phyloP scores from a whole-genome alignment of 1,140 invertebrate genomes.

The Cepaea nemoralis region DNA sequence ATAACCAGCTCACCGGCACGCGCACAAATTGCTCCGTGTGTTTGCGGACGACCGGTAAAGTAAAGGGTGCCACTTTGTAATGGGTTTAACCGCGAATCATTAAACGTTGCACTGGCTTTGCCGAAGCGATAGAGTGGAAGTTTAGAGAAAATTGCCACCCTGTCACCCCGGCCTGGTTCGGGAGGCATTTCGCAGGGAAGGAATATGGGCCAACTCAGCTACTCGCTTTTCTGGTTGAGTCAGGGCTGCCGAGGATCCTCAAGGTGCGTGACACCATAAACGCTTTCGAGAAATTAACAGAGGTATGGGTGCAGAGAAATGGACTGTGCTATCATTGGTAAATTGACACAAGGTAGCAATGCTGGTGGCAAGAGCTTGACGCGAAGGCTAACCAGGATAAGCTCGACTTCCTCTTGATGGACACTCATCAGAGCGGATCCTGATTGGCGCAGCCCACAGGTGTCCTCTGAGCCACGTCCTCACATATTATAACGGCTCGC shows the following conservation, averaged over 20 bases:
- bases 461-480: not conserved
- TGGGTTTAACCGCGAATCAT: too few species aligned
- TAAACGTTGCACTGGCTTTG: not conserved
- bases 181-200: not conserved
- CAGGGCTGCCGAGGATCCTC: not conserved
- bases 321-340: not conserved
- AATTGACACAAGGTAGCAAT: not conserved
- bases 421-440: not conserved
- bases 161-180: not conserved
- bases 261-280: not conserved
- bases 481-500: not conserved
- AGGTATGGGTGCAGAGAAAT: not conserved
- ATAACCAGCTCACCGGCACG: too few species aligned
- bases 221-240: not conserved
- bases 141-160: not conserved
- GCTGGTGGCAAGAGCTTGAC: not conserved
- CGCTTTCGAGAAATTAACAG: not conserved
- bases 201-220: not conserved
- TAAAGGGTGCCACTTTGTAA: too few species aligned
- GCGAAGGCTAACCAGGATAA: not conserved
- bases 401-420: not conserved
- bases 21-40: too few species aligned
- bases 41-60: too few species aligned
- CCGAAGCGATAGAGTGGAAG: not conserved
- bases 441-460: not conserved